Evolutionary conservation across 2,797 vertebrate species (phyloP).

Genomic region (Notamacropus eugenii): DNA sequence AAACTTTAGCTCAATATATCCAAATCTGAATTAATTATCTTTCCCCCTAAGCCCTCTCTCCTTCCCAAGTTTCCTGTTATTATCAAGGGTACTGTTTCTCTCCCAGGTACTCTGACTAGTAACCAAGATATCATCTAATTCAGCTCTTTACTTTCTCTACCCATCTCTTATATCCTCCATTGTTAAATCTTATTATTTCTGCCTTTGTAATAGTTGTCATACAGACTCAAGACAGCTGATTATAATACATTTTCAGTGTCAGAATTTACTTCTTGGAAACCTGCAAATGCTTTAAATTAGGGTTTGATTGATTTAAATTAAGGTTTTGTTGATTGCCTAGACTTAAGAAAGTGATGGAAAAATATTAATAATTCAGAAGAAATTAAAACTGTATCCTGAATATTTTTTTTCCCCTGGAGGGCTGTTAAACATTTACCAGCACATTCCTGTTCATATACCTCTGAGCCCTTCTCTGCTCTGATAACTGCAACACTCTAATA

Average conservation of each 20-base stretch:
- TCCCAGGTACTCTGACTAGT: neutral
- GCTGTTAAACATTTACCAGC: neutral
- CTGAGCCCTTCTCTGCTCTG: neutral
- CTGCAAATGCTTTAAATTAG: neutral
- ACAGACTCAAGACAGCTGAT: neutral
- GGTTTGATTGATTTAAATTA: neutral
- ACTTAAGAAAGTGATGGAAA: neutral
- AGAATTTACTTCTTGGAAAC: neutral
- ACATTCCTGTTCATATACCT: neutral
- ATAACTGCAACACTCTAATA: neutral
- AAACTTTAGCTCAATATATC: neutral
- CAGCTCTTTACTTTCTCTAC: neutral
- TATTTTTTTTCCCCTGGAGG: no score
- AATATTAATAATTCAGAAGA: neutral
- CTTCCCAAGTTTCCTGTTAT: neutral
- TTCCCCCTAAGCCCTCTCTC: neutral
- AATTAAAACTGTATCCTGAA: neutral
- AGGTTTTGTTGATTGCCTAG: neutral
- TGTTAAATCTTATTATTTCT: neutral
- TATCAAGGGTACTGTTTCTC: neutral
- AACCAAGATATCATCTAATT: neutral
- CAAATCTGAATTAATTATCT: neutral
- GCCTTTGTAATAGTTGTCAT: neutral
- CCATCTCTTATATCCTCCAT: neutral
- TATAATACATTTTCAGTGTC: neutral